Base-by-base conservation (phyloP, 2,888 invertebrate genomes). In the Tridacna gigas region DNA sequence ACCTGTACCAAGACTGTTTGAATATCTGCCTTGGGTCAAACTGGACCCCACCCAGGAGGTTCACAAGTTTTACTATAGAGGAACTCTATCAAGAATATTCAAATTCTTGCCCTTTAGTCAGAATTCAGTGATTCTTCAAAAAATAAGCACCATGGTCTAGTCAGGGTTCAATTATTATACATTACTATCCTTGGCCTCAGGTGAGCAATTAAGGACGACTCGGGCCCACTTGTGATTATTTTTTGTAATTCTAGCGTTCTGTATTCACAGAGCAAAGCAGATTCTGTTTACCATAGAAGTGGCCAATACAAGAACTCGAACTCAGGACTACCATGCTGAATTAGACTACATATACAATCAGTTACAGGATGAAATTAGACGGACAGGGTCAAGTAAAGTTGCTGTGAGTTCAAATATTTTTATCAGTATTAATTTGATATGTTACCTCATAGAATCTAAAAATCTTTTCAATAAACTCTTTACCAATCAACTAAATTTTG, bases 271-370 rank as follows among this genome's bases (percentile, higher is more conserved):
- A 69, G 86, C 84, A n/a, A 86, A 89, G 25, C 88, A 88, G 83
- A 90, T 91, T 37, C 84, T 91, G 66, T 92, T 93, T 84, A 89
- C 92, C 4, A 89, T 93, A 63, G 92, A 91, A 80, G 84, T 92
- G 15, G 90, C 91, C 25, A 92, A 89, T 74, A 92, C 90, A 3
- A 88, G 89, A 66, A 88, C 85, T 20, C 82, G 93, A 18, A 91
- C 91, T 0, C 77, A 65, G 5, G 90, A 91, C 0, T 93, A 93
- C 79, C 89, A 89, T 69, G 85, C 90, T 18, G 93, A 93, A 77
- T 83, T 93, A 77, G 92, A 93, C 67, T 90, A 89, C 74, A 87
- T 93, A 28, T 90, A 92, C 74, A 90, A 88, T 65, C 91, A 93
- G 73, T 84, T 93, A 47, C 91, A 92, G 67, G 92, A 92, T 61